Evolutionary conservation across 2,888 invertebrate genomes (phyloP).

Genomic region (Cantharis nigra): DNA sequence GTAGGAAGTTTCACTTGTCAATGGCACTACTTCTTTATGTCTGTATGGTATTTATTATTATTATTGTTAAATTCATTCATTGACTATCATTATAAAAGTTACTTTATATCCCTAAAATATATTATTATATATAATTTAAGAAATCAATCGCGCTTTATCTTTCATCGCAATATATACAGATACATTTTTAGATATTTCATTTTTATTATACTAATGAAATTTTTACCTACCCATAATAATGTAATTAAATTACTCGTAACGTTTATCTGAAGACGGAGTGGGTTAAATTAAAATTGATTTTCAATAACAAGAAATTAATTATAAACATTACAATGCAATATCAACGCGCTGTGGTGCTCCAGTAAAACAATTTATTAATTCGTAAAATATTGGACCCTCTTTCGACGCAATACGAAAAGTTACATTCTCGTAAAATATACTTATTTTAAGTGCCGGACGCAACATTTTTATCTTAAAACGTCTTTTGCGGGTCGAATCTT

Average conservation of each 20-base stretch:
- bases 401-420: neutral
- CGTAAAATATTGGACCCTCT: neutral
- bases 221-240: neutral
- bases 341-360: neutral
- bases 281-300: neutral
- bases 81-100: neutral
- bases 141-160: too few species aligned
- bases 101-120: neutral
- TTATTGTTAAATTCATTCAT: slow-evolving; percentile 13
- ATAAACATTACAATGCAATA: neutral
- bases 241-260: neutral
- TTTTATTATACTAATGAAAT: neutral
- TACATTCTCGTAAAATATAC: slow-evolving; percentile 44
- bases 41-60: slow-evolving; percentile 43
- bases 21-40: slow-evolving; percentile 47
- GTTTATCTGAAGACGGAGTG: neutral
- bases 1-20: slow-evolving; percentile 49
- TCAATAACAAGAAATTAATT: neutral
- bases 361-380: neutral
- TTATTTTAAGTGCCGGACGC: slow-evolving; percentile 52
- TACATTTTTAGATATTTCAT: neutral
- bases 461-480: slow-evolving; percentile 44
- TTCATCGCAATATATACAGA: too few species aligned
- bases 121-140: too few species aligned
- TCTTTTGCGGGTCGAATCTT: slow-evolving; percentile 36